Conservation (phyloP, 2,888 invertebrate species). For the Hecatera dysodea region DNA sequence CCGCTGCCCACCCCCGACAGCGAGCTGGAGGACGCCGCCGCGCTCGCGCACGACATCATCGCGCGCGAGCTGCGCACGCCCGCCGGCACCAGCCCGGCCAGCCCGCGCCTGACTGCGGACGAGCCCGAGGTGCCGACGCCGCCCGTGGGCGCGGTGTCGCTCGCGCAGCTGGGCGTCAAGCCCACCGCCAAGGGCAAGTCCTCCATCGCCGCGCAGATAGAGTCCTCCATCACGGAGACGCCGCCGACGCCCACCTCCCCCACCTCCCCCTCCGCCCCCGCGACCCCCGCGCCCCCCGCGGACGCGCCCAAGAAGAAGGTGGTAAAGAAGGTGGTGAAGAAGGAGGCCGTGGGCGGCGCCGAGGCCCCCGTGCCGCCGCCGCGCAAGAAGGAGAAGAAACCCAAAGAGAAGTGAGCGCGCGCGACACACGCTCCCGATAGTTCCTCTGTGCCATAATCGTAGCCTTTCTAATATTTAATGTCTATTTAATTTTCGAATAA, state of each 20-base stretch:
- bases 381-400: constrained; percentile 90
- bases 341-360: constrained; percentile 80
- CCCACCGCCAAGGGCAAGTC: constrained; percentile 77
- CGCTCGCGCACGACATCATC: constrained; percentile 88
- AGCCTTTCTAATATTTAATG: constrained; percentile 80
- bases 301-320: constrained; percentile 84
- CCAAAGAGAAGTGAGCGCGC: constrained; percentile 88
- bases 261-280: constrained; percentile 45
- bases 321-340: constrained; percentile 89
- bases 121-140: constrained; percentile 87
- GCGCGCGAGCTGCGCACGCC: constrained; percentile 85
- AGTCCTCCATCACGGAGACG: constrained; percentile 81
- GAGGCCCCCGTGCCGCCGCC: constrained; percentile 90
- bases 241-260: constrained; percentile 50
- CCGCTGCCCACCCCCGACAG: constrained; percentile 88
- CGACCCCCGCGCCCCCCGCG: constrained; percentile 65
- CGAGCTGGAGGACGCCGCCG: constrained; percentile 88
- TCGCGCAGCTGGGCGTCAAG: constrained; percentile 87
- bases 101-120: constrained; percentile 77
- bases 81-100: constrained; percentile 71
- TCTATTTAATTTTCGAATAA: constrained; percentile 82
- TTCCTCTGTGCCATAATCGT: constrained; percentile 89
- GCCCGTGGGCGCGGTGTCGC: constrained; percentile 88
- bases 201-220: constrained; percentile 83
- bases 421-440: constrained; percentile 76